These are phyloP conservation scores for Cristatella mucedo DNA, from an alignment of 2,888 invertebrate species.

Conservation along the genomic window DNA sequence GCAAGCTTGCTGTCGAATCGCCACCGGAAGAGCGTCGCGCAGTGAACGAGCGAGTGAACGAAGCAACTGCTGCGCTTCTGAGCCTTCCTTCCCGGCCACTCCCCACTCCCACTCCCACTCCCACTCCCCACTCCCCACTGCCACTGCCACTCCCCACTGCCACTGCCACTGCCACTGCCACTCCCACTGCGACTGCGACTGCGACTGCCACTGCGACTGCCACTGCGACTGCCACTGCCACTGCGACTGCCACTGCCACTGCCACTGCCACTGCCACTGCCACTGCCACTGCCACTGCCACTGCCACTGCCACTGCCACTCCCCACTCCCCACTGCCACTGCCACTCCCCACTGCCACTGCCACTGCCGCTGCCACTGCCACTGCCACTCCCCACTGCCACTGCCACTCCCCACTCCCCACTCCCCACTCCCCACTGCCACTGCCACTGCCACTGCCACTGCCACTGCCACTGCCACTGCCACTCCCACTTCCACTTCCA, in stretches of 20 bases:
- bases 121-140: not conserved
- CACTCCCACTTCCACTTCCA: not conserved
- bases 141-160: not conserved
- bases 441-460: slow-evolving; percentile 1
- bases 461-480: slow-evolving; percentile 1
- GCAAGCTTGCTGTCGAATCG: too few relatives aligned
- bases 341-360: not conserved
- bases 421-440: not conserved
- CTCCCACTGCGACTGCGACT: not conserved
- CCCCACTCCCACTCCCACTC: not conserved
- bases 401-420: not conserved
- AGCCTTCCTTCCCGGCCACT: too few relatives aligned
- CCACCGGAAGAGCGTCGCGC: too few relatives aligned
- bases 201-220: not conserved
- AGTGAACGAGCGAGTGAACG: too few relatives aligned
- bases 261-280: slow-evolving; percentile 1
- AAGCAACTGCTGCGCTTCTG: too few relatives aligned
- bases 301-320: slow-evolving; percentile 1
- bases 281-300: slow-evolving; percentile 1
- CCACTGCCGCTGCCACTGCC: slow-evolving; percentile 1
- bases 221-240: not conserved
- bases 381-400: not conserved
- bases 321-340: not conserved
- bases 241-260: not conserved
- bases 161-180: slow-evolving; percentile 1